Evolutionary conservation across 2,797 vertebrate genomes (phyloP), one percentile per base, ranked within the genome.

Genomic region (Lepus townsendii): DNA sequence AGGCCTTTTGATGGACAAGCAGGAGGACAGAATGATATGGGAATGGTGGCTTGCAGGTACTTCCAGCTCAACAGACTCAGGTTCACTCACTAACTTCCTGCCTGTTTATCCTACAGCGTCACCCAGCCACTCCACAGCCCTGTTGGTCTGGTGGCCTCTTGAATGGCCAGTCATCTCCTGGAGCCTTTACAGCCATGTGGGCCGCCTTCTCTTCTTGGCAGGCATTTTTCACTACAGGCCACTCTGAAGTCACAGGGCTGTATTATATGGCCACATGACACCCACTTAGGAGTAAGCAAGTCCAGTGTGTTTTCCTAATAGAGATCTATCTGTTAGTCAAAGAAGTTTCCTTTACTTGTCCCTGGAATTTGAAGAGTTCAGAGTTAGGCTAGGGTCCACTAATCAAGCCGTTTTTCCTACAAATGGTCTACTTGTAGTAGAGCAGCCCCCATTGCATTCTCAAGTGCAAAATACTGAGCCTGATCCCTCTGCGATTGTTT

Each of bases 331-430:
- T 47, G 42, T 17, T 90, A 84, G 68, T 68, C 89, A 76, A 69
- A 32, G 62, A 54, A 69, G 62, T 84, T 94, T 65, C 73, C 75
- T n/a, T 93, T 79, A 83, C 83, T 90, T 83, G 88, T 78, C 57
- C 32, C 62, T 87, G 38, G 80, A 27, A 83, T 69, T 85, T 76
- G 30, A 92, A 88, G 75, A 90, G 63, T 88, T 80, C 82, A 80
- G 76, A 22, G 86, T 83, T 5, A 82, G 50, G 77, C 52, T 94
- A 88, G n/a, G 78, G 76, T 76, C 30, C 65, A 94, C 93, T 96
- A 96, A 85, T 38, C 85, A 96, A 71, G 27, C 94, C 88, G 42
- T 78, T 89, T 82, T 92, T 97, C 76, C 89, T 50, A 94, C 78
- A 92, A 54, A 27, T 87, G 71, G 12, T 88, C 93, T 94, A 54